Percentiles rank a stretch among this genome's conserved stretches.
Evolutionary conservation across 1,140 invertebrate genomes (phyloP).

Genomic region (Lucilia sericata): DNA sequence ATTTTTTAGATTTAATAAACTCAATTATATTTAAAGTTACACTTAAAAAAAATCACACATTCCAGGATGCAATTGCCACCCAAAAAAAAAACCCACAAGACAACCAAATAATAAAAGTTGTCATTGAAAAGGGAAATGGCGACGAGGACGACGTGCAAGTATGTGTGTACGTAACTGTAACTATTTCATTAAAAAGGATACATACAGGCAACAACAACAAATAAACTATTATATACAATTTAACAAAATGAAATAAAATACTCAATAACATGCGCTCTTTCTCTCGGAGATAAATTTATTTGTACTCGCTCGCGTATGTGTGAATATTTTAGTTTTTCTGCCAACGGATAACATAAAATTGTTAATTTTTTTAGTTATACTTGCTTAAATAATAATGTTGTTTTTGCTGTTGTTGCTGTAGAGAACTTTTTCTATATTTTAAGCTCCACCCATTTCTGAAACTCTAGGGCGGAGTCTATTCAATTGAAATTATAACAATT

Average conservation of each 20-base stretch:
- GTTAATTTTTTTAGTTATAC: background rate
- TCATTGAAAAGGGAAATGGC: too few species aligned
- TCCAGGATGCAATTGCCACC: too few species aligned
- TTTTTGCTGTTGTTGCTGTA: background rate
- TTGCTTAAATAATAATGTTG: too few species aligned
- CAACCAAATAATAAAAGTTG: too few species aligned
- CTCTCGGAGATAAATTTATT: background rate
- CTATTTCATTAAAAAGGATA: constrained; percentile 10
- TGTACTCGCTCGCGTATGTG: too few species aligned
- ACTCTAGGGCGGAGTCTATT: background rate
- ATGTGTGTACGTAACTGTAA: background rate
- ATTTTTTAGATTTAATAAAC: too few species aligned
- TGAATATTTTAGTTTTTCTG: background rate
- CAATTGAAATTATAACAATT: background rate
- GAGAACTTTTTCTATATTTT: too few species aligned
- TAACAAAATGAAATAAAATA: background rate
- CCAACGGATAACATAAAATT: background rate
- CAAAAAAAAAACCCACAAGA: too few species aligned
- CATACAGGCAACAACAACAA: background rate
- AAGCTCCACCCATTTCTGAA: background rate
- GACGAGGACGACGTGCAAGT: background rate
- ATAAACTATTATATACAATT: background rate
- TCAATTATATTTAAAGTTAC: too few species aligned
- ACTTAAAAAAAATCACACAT: too few species aligned
- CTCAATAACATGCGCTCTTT: constrained; percentile 8